Evolutionary conservation across 92 coral and sea anemone genomes (phyloP).

Genomic region (Scolanthus callimorphus): DNA sequence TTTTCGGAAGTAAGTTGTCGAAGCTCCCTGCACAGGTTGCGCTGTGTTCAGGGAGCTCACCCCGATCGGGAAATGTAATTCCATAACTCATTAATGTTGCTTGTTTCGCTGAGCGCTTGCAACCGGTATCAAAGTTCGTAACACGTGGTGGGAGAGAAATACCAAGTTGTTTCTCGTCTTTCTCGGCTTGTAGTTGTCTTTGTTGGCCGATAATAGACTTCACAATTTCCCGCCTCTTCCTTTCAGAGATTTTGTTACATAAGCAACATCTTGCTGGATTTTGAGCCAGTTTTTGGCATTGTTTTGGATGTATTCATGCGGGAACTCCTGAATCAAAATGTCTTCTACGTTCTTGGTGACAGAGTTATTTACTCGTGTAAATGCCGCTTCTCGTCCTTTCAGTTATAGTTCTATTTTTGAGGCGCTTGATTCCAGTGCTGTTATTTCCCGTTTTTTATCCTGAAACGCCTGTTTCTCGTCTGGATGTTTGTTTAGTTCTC

Average conservation of each 20-base stretch:
- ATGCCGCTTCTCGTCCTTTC: slow-evolving; percentile 23
- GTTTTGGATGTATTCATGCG: slow-evolving; percentile 17
- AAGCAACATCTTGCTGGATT: slow-evolving; percentile 47
- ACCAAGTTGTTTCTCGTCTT: slow-evolving; percentile 22
- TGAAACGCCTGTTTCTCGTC: too few species aligned
- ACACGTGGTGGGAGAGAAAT: slow-evolving; percentile 8
- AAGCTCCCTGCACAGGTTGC: too few species aligned
- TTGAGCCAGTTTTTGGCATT: slow-evolving; percentile 36
- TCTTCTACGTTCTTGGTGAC: slow-evolving; percentile 23
- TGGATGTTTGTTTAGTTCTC: slow-evolving; percentile 33
- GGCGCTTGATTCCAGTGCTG: slow-evolving; percentile 23
- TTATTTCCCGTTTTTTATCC: slow-evolving; percentile 19
- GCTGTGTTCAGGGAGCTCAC: too few species aligned
- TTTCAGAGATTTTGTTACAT: slow-evolving; percentile 16
- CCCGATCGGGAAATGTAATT: too few species aligned
- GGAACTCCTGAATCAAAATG: slow-evolving; percentile 24
- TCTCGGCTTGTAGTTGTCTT: slow-evolving; percentile 4
- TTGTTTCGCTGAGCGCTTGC: too few species aligned
- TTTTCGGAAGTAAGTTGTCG: too few species aligned
- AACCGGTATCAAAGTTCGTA: too few species aligned
- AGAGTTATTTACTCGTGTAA: slow-evolving; percentile 19
- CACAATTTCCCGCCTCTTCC: slow-evolving; percentile 28
- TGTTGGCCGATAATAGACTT: slow-evolving; percentile 17
- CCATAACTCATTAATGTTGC: too few species aligned
- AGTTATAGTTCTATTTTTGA: slow-evolving; percentile 19